Base-by-base conservation (phyloP, 2,797 vertebrate species). In the Malurus splendens region DNA sequence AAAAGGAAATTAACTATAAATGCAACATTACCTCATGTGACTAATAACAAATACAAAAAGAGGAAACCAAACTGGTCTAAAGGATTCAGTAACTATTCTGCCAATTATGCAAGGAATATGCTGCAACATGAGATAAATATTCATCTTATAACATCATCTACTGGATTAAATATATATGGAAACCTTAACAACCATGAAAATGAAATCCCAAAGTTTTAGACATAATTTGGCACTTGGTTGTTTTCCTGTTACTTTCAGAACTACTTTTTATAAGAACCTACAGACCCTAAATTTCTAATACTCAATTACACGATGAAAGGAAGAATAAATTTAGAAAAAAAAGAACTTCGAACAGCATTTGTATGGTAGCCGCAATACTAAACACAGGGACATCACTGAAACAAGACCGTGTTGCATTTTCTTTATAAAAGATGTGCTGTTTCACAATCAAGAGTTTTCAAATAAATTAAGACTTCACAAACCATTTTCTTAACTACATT, bases 1-100 rank as follows among this genome's bases (percentile, higher is more conserved):
- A 75, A 95, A 95, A 90, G 66, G 66, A 94, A 96, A 91, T 90
- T 59, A 94, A 94, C 74, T 80, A 92, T 45, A 94, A 91, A 71
- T 70, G 59, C 54, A 77, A 48, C 20, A 38, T 79, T 84, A 85
- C 80, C 38, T 93, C 38, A 51, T 12, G 8, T 48, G 61, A 54
- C 54, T 80, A 94, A 41, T 45, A 78, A 72, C 36, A 90, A 88
- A 90, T 12, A n/a, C 32, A 90, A 67, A 62, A 89, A 90, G 36
- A 57, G 45, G 18, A 92, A 95, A 87, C 42, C 42, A 74, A 86
- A 90, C 79, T 56, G 52, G 20, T 85, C 73, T 86, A 64, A 89
- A 93, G 84, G 74, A 95, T 87, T 95, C 39, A 33, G 50, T 52
- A n/a, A 65, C 54, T 72, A 70, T 36, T 51, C 41, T 48, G 55